Percentiles rank a stretch among this genome's conserved stretches.
Conservation (phyloP, 2,888 invertebrate genomes). For the Arge pagana region DNA sequence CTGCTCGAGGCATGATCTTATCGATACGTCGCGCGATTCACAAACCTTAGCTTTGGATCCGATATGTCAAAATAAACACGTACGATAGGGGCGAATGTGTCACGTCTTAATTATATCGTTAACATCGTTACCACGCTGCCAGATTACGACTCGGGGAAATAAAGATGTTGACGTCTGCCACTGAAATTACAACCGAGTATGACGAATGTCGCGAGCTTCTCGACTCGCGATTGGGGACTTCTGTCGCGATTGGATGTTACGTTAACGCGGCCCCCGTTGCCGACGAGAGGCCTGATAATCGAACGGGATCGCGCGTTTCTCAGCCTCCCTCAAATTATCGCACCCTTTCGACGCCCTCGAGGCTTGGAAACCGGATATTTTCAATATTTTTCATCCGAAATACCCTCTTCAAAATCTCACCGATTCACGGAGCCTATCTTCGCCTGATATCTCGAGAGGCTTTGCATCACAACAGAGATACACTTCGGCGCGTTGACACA, state of each 20-base stretch:
- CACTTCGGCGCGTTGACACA: no score
- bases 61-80: constrained; percentile 22
- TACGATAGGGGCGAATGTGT: constrained; percentile 19
- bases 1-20: constrained; percentile 1
- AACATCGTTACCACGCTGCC: constrained; percentile 4
- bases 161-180: background rate
- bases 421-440: constrained; percentile 29
- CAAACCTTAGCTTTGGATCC: background rate
- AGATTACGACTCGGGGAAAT: background rate
- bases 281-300: no score
- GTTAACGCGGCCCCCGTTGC: no score
- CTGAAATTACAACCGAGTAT: constrained; percentile 10
- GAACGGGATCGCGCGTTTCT: no score
- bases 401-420: no score
- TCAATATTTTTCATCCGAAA: background rate
- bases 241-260: no score
- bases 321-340: no score
- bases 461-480: no score
- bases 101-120: constrained; percentile 21
- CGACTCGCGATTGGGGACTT: no score
- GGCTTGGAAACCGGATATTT: background rate
- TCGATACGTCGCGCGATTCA: background rate
- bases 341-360: background rate
- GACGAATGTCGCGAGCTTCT: no score
- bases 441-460: no score